A percentile compares a stretch with the other conserved stretches of the same genome.
Evolutionary conservation across 2,113 vertebrate species (phyloP).

Genomic region (Nothobranchius kuhntae): DNA sequence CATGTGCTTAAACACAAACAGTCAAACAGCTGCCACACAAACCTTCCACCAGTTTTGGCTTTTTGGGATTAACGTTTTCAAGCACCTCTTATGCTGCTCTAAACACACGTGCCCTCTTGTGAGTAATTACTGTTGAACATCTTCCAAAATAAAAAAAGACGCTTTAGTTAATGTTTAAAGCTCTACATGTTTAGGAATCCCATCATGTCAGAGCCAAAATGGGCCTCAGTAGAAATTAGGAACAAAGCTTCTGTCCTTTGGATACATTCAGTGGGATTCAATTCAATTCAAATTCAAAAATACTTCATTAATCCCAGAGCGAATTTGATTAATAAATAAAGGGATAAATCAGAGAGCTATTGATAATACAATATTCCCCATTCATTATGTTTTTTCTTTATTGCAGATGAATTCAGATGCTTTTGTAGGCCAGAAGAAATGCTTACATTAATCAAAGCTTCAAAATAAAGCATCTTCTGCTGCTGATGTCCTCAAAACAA

Average conservation of each 20-base stretch:
- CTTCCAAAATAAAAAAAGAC: constrained; percentile 61
- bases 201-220: constrained; percentile 74
- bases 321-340: constrained; percentile 2
- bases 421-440: constrained; percentile 61
- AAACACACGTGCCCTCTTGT: constrained; percentile 71
- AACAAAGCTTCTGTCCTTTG: constrained; percentile 73
- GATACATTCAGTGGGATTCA: constrained; percentile 55
- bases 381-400: constrained; percentile 72
- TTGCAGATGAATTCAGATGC: constrained; percentile 74
- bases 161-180: constrained; percentile 73
- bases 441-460: constrained; percentile 74
- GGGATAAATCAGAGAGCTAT: constrained; percentile 81
- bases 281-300: no score
- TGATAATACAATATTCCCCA: constrained; percentile 83
- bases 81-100: constrained; percentile 67
- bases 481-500: constrained; percentile 51
- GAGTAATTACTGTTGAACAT: constrained; percentile 72
- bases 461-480: constrained; percentile 60
- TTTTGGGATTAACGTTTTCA: constrained; percentile 67
- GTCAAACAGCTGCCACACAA: constrained; percentile 20
- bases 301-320: no score
- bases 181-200: constrained; percentile 71
- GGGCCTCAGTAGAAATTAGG: constrained; percentile 77
- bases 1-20: neutral
- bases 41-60: constrained; percentile 31